phyloP scores from a whole-genome alignment of 2,113 vertebrate species.

The Rhodinocichla rosea region DNA sequence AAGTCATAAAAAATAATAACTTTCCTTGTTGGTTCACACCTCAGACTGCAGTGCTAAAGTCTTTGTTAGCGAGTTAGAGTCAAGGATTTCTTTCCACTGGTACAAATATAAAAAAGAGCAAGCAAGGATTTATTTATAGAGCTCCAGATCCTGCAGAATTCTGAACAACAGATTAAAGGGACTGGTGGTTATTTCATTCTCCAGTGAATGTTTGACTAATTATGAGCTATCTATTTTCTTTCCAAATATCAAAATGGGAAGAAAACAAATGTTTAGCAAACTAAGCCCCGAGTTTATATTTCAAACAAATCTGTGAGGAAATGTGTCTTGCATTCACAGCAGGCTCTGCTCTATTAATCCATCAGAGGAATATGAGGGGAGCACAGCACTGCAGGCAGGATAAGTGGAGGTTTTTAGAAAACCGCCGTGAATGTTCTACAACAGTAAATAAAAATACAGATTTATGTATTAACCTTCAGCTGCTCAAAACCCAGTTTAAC shows the following conservation, averaged over 20 bases:
- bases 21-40: neutral
- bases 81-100: neutral
- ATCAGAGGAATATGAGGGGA: neutral
- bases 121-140: conserved; percentile 53
- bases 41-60: neutral
- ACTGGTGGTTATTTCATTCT: conserved; percentile 59
- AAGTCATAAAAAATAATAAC: conserved; percentile 36
- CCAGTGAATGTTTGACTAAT: conserved; percentile 43
- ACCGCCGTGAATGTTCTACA: neutral
- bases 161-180: conserved; percentile 63
- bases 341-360: neutral
- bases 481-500: neutral
- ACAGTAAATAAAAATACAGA: neutral
- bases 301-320: conserved; percentile 1
- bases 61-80: neutral
- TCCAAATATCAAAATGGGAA: conserved; percentile 4
- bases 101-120: conserved; percentile 37
- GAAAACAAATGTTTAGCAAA: conserved; percentile 40
- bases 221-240: conserved; percentile 52
- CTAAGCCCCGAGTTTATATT: neutral
- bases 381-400: neutral
- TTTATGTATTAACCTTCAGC: neutral
- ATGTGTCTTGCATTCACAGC: neutral
- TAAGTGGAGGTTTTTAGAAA: neutral
- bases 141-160: conserved; percentile 59